Evolutionary conservation across 2,113 vertebrate species (phyloP).

Genomic region (Lates calcarifer): DNA sequence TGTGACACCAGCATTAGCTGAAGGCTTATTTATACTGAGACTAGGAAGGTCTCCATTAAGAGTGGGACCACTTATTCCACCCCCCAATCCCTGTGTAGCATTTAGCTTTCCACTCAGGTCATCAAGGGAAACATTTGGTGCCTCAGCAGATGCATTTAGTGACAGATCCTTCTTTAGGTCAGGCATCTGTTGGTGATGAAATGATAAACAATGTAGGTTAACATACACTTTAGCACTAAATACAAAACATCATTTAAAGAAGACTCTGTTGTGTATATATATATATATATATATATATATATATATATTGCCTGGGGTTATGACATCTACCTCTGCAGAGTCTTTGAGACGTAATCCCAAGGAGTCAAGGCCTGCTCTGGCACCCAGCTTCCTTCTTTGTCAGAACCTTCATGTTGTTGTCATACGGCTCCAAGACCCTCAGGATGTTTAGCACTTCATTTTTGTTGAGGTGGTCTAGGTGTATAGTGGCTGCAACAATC

Average conservation of each 20-base stretch:
- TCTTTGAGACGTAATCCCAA: slow-evolving; percentile 42
- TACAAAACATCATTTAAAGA: background rate
- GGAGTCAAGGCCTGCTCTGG: slow-evolving; percentile 35
- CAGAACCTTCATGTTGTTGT: slow-evolving; percentile 79
- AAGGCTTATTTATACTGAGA: slow-evolving; percentile 53
- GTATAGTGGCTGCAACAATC: slow-evolving; percentile 81
- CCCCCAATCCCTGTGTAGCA: slow-evolving; percentile 31
- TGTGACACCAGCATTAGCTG: slow-evolving; percentile 49
- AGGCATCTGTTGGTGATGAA: slow-evolving; percentile 68
- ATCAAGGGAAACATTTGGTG: slow-evolving; percentile 57
- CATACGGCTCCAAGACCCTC: slow-evolving; percentile 77
- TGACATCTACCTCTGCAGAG: slow-evolving; percentile 58
- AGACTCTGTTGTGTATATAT: too few species aligned
- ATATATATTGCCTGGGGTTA: background rate
- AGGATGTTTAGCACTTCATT: slow-evolving; percentile 75
- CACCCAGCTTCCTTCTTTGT: slow-evolving; percentile 72
- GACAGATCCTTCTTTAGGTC: slow-evolving; percentile 48
- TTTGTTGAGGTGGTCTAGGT: slow-evolving; percentile 77
- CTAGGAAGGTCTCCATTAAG: slow-evolving; percentile 71
- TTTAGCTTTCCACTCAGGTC: slow-evolving; percentile 66
- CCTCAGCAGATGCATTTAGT: slow-evolving; percentile 50
- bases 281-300: too few species aligned
- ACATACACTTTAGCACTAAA: background rate
- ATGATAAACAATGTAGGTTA: background rate
- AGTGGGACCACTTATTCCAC: slow-evolving; percentile 48